phyloP scores from a whole-genome alignment of 2,113 vertebrate genomes.

The Mustela nigripes region DNA sequence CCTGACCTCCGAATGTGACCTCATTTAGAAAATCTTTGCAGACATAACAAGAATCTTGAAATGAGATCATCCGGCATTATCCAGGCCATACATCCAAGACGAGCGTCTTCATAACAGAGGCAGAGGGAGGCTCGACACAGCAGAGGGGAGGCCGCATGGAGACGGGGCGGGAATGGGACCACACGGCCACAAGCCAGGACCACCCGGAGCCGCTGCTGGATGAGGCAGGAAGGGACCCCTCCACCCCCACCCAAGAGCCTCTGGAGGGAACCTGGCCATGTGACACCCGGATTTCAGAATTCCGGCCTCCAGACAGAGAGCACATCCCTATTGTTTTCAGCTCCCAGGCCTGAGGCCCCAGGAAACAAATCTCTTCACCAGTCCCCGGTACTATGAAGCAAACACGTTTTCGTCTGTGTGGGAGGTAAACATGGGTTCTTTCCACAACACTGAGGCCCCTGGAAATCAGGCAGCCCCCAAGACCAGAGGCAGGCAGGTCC shows the following conservation, averaged over 20 bases:
- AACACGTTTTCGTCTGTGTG: too few relatives aligned
- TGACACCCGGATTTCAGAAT: background rate
- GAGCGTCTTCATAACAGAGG: background rate
- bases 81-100: background rate
- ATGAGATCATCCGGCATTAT: background rate
- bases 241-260: background rate
- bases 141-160: background rate
- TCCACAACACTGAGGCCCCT: background rate
- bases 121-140: background rate
- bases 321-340: background rate
- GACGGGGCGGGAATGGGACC: fast-evolving
- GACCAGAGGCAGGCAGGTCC: background rate
- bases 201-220: background rate
- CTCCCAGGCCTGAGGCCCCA: background rate
- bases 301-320: background rate
- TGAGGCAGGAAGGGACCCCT: background rate
- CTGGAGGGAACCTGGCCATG: background rate
- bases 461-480: background rate
- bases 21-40: background rate
- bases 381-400: background rate
- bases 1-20: background rate
- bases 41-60: background rate
- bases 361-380: background rate
- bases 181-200: background rate
- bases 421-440: background rate